Evolutionary conservation across 1,140 invertebrate species (phyloP).

Genomic region (Ceratosolen fusciceps): DNA sequence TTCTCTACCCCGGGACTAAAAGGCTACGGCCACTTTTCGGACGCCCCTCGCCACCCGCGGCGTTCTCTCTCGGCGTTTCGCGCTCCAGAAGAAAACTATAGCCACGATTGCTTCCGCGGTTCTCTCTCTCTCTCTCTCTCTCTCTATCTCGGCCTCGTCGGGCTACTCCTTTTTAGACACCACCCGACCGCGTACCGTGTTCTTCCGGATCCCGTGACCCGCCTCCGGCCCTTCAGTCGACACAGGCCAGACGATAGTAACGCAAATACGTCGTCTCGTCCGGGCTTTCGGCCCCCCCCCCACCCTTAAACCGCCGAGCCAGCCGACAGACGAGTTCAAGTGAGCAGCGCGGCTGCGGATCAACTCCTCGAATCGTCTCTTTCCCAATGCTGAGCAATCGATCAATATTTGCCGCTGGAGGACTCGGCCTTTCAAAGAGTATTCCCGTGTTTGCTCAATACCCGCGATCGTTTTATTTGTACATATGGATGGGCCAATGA

Average conservation of each 20-base stretch:
- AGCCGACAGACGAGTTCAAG: no score
- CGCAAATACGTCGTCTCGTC: not conserved
- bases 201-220: not conserved
- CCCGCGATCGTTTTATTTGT: not conserved
- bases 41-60: not conserved
- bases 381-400: not conserved
- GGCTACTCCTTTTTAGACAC: no score
- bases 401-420: conserved; percentile 17
- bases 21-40: conserved; percentile 15
- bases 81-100: no score
- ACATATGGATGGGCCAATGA: not conserved
- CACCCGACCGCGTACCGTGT: no score
- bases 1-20: conserved; percentile 33
- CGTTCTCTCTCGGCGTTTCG: not conserved
- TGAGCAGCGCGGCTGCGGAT: not conserved
- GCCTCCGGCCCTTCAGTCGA: conserved; percentile 1
- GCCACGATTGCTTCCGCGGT: no score
- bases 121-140: conserved; percentile 6
- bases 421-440: not conserved
- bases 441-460: not conserved
- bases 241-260: not conserved
- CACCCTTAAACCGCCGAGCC: no score
- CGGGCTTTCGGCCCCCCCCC: not conserved
- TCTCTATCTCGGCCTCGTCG: not conserved
- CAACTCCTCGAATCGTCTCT: not conserved